A percentile compares a stretch with the other conserved stretches of the same genome.
Conservation (phyloP, 2,113 vertebrate species). For the Cepphus grylle region DNA sequence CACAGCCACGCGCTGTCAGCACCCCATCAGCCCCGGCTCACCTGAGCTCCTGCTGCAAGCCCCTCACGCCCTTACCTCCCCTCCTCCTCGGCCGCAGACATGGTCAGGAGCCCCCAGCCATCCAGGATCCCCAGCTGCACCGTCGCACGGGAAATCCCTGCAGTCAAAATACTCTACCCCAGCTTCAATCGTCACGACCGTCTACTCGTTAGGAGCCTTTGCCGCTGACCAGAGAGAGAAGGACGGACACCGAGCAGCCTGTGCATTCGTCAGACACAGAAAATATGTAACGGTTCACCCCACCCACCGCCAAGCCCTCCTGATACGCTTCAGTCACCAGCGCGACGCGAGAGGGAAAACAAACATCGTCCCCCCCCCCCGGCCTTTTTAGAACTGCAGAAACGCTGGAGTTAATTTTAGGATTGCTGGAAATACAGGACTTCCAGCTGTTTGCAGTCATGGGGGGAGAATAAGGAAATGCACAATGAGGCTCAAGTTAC, state of each 20-base stretch:
- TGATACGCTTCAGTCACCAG: neutral
- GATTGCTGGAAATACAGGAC: neutral
- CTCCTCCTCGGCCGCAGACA: neutral
- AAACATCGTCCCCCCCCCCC: neutral
- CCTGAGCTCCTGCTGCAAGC: no score
- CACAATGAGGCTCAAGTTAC: neutral
- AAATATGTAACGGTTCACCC: neutral
- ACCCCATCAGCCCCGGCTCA: neutral
- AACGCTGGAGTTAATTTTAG: neutral
- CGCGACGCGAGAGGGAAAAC: neutral
- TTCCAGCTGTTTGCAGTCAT: neutral
- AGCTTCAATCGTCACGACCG: fast-evolving
- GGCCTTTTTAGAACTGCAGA: neutral
- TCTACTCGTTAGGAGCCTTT: neutral
- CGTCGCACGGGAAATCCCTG: neutral
- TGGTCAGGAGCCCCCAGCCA: neutral
- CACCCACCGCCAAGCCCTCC: neutral
- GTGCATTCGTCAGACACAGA: neutral
- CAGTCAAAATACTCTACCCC: neutral
- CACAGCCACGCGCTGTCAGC: no score
- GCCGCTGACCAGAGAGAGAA: neutral
- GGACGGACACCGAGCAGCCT: neutral
- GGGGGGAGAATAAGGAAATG: neutral
- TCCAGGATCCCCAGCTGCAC: fast-evolving
- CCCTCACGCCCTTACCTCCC: neutral